Percentiles rank a stretch among this genome's conserved stretches.
Conservation (phyloP, 1,140 invertebrate species). For the Lordiphosa collinella region DNA sequence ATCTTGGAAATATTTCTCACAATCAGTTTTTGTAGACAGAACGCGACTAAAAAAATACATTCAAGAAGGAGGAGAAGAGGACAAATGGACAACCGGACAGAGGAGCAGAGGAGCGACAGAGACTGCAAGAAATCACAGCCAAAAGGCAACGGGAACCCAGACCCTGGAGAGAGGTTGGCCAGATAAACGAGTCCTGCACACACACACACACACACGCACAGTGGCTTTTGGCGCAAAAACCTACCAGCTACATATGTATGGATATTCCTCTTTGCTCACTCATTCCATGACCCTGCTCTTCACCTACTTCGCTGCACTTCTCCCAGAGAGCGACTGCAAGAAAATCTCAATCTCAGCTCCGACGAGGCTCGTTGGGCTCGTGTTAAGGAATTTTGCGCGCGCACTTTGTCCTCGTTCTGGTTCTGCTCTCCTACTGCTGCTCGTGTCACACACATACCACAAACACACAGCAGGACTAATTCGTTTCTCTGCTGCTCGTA, state of each 20-base stretch:
- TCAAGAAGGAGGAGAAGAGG: conserved; percentile 28
- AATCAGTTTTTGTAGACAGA: conserved; percentile 56
- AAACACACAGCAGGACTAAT: conserved; percentile 65
- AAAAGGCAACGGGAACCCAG: conserved; percentile 40
- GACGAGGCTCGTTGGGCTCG: conserved; percentile 36
- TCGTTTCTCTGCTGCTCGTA: conserved; percentile 50
- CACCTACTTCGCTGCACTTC: conserved; percentile 53
- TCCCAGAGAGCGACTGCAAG: conserved; percentile 33
- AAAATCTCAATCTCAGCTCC: conserved; percentile 53
- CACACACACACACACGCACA: conserved; percentile 19
- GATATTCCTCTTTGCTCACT: conserved; percentile 48
- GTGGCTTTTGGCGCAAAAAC: conserved; percentile 65
- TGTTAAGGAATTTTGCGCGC: conserved; percentile 73
- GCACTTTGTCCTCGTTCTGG: conserved; percentile 47
- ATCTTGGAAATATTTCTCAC: conserved; percentile 67
- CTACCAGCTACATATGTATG: conserved; percentile 29
- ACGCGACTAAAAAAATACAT: conserved; percentile 25
- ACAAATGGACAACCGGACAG: conserved; percentile 62
- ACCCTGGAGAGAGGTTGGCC: conserved; percentile 4
- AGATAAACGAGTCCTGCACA: conserved; percentile 57
- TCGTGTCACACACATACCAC: conserved; percentile 52
- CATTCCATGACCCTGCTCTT: conserved; percentile 54
- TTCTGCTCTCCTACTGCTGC: conserved; percentile 19
- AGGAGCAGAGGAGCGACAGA: conserved; percentile 41
- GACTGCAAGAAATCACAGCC: conserved; percentile 63